phyloP scores from a whole-genome alignment of 2,797 vertebrate genomes.

The Aldrovandia affinis region DNA sequence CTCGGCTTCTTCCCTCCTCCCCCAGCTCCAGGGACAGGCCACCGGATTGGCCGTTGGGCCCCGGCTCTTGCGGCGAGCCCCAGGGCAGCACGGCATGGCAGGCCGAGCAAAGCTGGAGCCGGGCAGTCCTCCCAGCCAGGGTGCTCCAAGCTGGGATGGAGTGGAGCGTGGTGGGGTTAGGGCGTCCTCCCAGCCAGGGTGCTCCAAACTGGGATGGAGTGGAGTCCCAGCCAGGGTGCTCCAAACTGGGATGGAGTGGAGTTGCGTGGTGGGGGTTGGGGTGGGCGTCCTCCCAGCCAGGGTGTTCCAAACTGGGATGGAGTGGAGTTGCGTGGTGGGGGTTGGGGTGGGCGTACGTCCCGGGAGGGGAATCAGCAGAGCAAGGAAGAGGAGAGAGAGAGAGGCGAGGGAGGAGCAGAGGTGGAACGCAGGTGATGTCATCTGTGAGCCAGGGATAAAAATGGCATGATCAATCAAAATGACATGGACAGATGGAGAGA shows the following conservation, averaged over 20 bases:
- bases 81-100: slow-evolving; percentile 7
- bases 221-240: too few species aligned
- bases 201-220: too few species aligned
- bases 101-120: slow-evolving; percentile 52
- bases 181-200: slow-evolving; percentile 60
- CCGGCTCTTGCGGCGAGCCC: slow-evolving; percentile 2
- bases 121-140: slow-evolving; percentile 62
- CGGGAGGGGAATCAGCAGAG: slow-evolving; percentile 49
- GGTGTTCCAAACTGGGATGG: slow-evolving; percentile 35
- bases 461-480: neutral
- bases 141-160: too few species aligned
- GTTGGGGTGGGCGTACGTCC: slow-evolving; percentile 35
- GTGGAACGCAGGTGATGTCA: slow-evolving; percentile 53
- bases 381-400: slow-evolving; percentile 55
- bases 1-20: neutral
- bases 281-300: slow-evolving; percentile 23
- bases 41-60: neutral
- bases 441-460: slow-evolving; percentile 50
- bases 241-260: too few species aligned
- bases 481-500: neutral
- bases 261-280: slow-evolving; percentile 39
- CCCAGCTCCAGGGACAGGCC: neutral
- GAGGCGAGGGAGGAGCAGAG: slow-evolving; percentile 43
- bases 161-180: too few species aligned
- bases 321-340: slow-evolving; percentile 20